Evolutionary conservation across 2,113 vertebrate genomes (phyloP), one percentile per base, ranked within the genome.

Genomic region (Rutilus rutilus): DNA sequence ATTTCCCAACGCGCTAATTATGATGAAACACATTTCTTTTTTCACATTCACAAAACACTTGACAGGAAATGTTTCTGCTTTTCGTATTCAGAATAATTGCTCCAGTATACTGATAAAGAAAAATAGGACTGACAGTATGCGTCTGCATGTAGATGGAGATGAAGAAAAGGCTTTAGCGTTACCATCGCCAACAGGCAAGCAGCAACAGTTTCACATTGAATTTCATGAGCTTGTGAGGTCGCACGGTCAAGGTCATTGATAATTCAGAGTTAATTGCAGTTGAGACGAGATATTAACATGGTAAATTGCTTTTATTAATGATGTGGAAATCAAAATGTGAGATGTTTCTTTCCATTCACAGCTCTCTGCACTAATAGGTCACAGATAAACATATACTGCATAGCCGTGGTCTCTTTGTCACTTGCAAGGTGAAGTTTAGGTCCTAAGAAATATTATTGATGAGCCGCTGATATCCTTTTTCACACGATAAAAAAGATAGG

Each of bases 291-390:
- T 79, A 86, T 86, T 57, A 86, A 57, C 76, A 84, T 1, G 54
- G 36, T 64, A 86, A 83, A 88, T 88, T 88, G 87, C 84, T 88
- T 75, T 65, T 74, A 88, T 57, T 75, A 80, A 86, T 62, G 59
- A 79, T 52, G 67, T 86, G 80, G 75, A 86, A 86, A 88, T 86
- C 85, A 67, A 67, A 86, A 88, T 50, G 85, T 74, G 73, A 76
- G 81, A 74, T 86, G 65, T 84, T 88, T 81, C 78, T 25, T 86
- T 83, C 78, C 33, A 83, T 83, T 45, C 64, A 39, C 52, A 45
- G 23, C 36, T 75, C 73, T 50, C 30, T 65, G 69, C 19, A 6
- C 57, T 86, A 86, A 76, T 76, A 21, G 30, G 71, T 36, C 25
- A 6, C 33, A 67, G 75, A 79, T 57, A 65, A 84, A 83, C 79